These are phyloP conservation scores for Desoria tigrina DNA, from an alignment of 2,888 invertebrate species.

Conservation along the genomic window DNA sequence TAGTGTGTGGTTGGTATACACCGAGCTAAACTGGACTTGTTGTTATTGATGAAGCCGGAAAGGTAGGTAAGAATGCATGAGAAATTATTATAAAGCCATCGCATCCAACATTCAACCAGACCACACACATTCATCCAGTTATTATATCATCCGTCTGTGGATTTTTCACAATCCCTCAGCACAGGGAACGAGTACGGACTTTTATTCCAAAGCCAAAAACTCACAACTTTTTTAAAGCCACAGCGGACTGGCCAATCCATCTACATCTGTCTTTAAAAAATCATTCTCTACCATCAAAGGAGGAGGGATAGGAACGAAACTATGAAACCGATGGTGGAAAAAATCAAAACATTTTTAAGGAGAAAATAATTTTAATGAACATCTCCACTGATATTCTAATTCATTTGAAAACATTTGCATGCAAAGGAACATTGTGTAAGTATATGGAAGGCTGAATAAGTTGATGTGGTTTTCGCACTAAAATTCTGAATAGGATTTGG, in stretches of 20 bases:
- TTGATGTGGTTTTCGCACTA: not conserved
- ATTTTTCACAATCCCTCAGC: constrained; percentile 33
- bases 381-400: too few relatives aligned
- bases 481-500: not conserved
- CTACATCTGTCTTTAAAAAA: too few relatives aligned
- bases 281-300: too few relatives aligned
- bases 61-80: constrained; percentile 49
- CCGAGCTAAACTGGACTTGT: constrained; percentile 12
- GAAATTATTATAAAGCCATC: constrained; percentile 50
- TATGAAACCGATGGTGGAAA: too few relatives aligned
- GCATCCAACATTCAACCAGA: constrained; percentile 30
- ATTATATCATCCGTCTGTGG: constrained; percentile 37
- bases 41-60: constrained; percentile 51
- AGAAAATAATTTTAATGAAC: too few relatives aligned
- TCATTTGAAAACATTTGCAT: too few relatives aligned
- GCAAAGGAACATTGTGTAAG: too few relatives aligned
- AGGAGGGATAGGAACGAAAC: too few relatives aligned
- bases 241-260: not conserved
- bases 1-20: constrained; percentile 1
- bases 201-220: not conserved
- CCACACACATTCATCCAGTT: constrained; percentile 44
- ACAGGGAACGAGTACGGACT: not conserved
- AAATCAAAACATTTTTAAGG: too few relatives aligned
- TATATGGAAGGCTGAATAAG: too few relatives aligned
- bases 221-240: not conserved